Conservation (phyloP, 2,888 invertebrate species). For the Agrilus mali region DNA sequence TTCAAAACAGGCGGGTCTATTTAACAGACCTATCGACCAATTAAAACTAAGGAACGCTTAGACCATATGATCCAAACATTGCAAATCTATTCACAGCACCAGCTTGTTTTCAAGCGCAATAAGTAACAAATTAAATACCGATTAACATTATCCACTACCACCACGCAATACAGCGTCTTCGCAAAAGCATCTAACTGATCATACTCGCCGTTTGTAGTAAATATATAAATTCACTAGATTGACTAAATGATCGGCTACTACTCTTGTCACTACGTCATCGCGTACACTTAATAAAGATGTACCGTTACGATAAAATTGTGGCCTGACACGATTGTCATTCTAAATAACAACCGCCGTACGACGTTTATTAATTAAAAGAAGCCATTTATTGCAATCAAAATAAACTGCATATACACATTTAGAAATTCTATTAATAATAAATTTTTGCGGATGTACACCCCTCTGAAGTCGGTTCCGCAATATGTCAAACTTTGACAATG, state of each 20-base stretch:
- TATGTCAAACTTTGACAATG: no score
- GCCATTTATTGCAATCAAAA: neutral
- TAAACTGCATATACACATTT: no score
- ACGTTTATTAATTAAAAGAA: neutral
- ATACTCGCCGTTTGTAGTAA: conserved; percentile 18
- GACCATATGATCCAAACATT: conserved; percentile 10
- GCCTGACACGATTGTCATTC: neutral
- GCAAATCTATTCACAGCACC: conserved; percentile 4
- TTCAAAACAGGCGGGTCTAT: conserved; percentile 11
- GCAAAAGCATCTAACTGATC: conserved; percentile 15
- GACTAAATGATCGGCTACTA: conserved; percentile 15
- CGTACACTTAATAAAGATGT: conserved; percentile 1
- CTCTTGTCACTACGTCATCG: conserved; percentile 18
- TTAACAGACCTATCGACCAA: conserved; percentile 8
- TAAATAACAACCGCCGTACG: neutral
- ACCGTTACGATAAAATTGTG: conserved; percentile 11
- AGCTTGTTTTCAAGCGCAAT: neutral
- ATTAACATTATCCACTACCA: no score
- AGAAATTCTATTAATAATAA: no score
- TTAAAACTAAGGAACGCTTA: conserved; percentile 8
- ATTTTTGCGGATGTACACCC: no score
- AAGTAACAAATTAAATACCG: no score
- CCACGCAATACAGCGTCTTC: neutral
- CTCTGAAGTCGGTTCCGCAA: no score
- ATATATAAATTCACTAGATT: conserved; percentile 22